A percentile compares a stretch with the other conserved stretches of the same genome.
These are phyloP conservation scores for Lepidocyrtinus sp. DNA, from an alignment of 2,888 invertebrate genomes.

Conservation along the genomic window DNA sequence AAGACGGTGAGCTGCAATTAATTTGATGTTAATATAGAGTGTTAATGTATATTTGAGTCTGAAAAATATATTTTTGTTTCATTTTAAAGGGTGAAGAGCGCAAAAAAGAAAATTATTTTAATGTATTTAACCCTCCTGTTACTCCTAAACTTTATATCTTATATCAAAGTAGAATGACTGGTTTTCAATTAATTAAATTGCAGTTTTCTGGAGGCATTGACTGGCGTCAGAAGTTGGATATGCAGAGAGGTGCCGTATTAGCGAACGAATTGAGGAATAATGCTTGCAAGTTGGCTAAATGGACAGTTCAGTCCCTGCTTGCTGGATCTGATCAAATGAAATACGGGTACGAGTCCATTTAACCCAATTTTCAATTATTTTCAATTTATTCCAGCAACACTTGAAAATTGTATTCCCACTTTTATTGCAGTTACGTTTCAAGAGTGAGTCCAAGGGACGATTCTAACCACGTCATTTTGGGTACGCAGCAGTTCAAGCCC, in stretches of 20 bases:
- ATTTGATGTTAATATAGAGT: background rate
- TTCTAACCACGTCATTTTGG: slow-evolving; percentile 95
- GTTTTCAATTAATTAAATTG: slow-evolving; percentile 44
- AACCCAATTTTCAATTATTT: slow-evolving; percentile 9
- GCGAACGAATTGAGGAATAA: slow-evolving; percentile 99
- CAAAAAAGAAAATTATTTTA: too few relatives aligned
- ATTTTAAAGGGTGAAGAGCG: slow-evolving; percentile 80
- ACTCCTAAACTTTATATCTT: too few relatives aligned
- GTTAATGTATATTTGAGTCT: slow-evolving; percentile 73
- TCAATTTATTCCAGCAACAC: background rate
- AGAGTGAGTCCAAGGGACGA: slow-evolving; percentile 94
- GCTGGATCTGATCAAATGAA: slow-evolving; percentile 98
- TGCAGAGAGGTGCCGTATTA: slow-evolving; percentile 96
- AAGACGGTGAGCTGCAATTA: slow-evolving; percentile 74
- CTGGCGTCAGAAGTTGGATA: slow-evolving; percentile 98
- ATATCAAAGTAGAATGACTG: background rate
- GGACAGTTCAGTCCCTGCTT: slow-evolving; percentile 95
- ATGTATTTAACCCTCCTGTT: too few relatives aligned
- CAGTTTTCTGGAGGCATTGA: slow-evolving; percentile 94
- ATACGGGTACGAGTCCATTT: slow-evolving; percentile 79
- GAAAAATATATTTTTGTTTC: slow-evolving; percentile 76
- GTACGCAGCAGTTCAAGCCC: slow-evolving; percentile 98
- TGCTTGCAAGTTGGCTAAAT: slow-evolving; percentile 99
- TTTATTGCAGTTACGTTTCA: slow-evolving; percentile 85
- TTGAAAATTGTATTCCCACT: background rate